Base-by-base conservation (phyloP, 1,140 invertebrate species). In the Pogonus chalceus region DNA sequence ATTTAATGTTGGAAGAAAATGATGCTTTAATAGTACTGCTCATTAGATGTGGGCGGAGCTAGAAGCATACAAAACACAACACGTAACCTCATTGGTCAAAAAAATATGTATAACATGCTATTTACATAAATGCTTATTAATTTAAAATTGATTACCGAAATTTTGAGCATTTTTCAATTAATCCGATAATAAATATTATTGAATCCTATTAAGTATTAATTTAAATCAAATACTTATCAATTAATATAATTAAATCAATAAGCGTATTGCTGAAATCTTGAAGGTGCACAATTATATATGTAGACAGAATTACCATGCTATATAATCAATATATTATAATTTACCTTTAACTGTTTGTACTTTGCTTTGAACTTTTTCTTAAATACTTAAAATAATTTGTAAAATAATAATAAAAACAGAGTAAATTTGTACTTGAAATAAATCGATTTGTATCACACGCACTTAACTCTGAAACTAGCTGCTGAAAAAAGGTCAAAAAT, bases 1-100 rank as follows among this genome's bases (percentile, higher is more conserved):
- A 65, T 58, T 65, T 64, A 55, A 67, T 60, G 63, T 65, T 64
- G 56, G 65, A 64, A 57, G 64, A 62, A 61, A 67, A 67, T 57
- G 62, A 61, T 54, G 65, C 65, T 67, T 67, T 67, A 55, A 65
- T 52, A 62, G 62, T 60, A 56, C 55, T 59, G 59, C 53, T 59
- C 64, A 66, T 64, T 62, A 58, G 60, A 54, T 23, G 12, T 57
- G 51, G 56, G 47, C 51, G 43, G 52, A 54, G 55, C 59, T 61
- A 64, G 55, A 57, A 60, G 58, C 61, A 60, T 55, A 59, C 49
- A 62, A 61, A 62, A 43, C 18, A 43, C 18, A 43, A 43, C 37
- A 43, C 37, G 18, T 43, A 43, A 43, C 37, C 37, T 18, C 18
- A 43, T 43, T 43, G 37, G 37, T 43, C 18, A 16, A 43, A 43